These are phyloP conservation scores for Ypsolopha scabrella DNA, from an alignment of 2,888 invertebrate genomes.

Conservation along the genomic window DNA sequence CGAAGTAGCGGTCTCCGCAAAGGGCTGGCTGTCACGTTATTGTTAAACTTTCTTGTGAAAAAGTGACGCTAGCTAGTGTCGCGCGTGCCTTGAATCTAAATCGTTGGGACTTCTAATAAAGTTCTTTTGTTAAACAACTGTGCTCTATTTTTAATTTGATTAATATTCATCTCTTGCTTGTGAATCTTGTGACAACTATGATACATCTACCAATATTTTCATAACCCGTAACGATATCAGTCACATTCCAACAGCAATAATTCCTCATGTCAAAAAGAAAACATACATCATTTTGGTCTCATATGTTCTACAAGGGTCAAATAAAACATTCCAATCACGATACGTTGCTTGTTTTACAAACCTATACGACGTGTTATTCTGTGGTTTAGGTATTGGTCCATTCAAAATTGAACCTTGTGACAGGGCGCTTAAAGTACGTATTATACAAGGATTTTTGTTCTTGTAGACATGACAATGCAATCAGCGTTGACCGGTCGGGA, in stretches of 20 bases:
- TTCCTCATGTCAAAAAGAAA: slow-evolving; percentile 50
- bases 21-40: too few species aligned
- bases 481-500: slow-evolving; percentile 69
- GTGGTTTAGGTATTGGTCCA: not conserved
- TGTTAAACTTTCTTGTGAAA: too few species aligned
- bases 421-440: slow-evolving; percentile 15
- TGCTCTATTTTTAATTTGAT: too few species aligned
- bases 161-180: too few species aligned
- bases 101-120: too few species aligned
- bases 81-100: too few species aligned
- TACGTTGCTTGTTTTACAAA: slow-evolving; percentile 66
- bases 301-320: slow-evolving; percentile 58
- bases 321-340: slow-evolving; percentile 68
- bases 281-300: slow-evolving; percentile 64
- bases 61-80: too few species aligned
- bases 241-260: slow-evolving; percentile 25
- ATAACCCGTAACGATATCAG: slow-evolving; percentile 1
- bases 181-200: too few species aligned
- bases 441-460: slow-evolving; percentile 14
- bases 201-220: too few species aligned
- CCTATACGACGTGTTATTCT: slow-evolving; percentile 36
- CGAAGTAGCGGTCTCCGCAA: too few species aligned
- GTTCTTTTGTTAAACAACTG: too few species aligned
- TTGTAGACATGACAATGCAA: slow-evolving; percentile 68
- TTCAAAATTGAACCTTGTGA: not conserved